Evolutionary conservation across 2,113 vertebrate species (phyloP), one percentile per base, ranked within the genome.

Genomic region (Calidris pygmaea): DNA sequence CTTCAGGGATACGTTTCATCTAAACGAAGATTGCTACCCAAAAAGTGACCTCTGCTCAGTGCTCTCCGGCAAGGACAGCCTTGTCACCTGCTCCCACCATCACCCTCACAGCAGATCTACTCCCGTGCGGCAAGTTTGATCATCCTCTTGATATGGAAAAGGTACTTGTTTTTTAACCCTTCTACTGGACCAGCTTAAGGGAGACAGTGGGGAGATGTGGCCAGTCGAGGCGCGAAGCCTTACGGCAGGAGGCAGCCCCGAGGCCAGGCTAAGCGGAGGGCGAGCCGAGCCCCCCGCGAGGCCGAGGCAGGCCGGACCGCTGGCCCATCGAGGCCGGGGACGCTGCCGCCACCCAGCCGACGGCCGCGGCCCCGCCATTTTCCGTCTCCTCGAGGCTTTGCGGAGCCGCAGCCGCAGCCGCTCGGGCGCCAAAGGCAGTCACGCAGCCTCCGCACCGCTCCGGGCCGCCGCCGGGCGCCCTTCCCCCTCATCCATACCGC

Each of bases 141-240:
- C 45, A 18, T 2, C 37, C 2, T 12, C 10, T 5, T n/a, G 27
- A 41, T 13, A 11, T 0, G 3, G 12, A n/a, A 39, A 72, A 53
- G 4, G 19, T 14, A 14, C 27, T 27, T 27, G 29, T 30, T 55
- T 55, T 55, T 18, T 30, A 55, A 55, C 7, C 18, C 20, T 48
- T 41, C 6, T n/a, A 17, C 3, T 29, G 7, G 26, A 60, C 13
- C 19, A 15, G 19, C 16, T 2, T 5, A 6, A 50, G 13, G 4
- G 12, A 12, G 8, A 4, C 47, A 1, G 34, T 0, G 22, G 14
- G 15, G 20, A 43, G 12, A 10, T 0, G n/a, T 0, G 27, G 21
- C 39, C 52, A 4, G 35, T 0, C 6, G 20, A 8, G n/a, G 3
- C 52, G 9, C 1, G 21, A 23, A 48, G 20, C 59, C 35, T 15